Evolutionary conservation across 2,113 vertebrate genomes (phyloP).

Genomic region (Paedocypris sp.): DNA sequence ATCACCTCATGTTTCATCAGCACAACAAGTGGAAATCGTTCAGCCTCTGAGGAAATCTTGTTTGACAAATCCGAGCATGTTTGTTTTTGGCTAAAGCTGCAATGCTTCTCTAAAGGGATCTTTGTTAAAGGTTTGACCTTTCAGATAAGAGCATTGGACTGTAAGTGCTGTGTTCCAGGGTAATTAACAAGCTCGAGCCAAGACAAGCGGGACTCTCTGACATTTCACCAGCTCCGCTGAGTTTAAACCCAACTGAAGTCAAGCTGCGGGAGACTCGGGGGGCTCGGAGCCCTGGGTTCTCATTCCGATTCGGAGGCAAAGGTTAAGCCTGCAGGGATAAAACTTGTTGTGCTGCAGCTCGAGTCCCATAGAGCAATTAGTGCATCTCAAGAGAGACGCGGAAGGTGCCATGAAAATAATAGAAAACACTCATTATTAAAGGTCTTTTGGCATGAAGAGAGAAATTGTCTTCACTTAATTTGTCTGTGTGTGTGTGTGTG

Average conservation of each 20-base stretch:
- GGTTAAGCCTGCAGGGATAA: constrained; percentile 43
- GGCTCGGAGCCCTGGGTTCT: constrained; percentile 14
- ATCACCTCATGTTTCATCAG: too few relatives aligned
- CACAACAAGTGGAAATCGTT: too few relatives aligned
- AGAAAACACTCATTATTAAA: background rate
- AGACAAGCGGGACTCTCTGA: constrained; percentile 33
- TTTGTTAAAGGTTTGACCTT: constrained; percentile 8
- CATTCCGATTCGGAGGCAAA: constrained; percentile 40
- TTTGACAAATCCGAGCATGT: too few relatives aligned
- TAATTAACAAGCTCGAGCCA: constrained; percentile 17
- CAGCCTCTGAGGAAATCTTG: too few relatives aligned
- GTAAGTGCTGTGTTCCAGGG: background rate
- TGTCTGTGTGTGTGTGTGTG: too few relatives aligned
- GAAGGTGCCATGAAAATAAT: constrained; percentile 18
- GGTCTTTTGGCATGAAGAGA: background rate
- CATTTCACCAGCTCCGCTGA: constrained; percentile 32
- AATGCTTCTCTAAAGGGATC: background rate
- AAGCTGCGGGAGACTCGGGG: background rate
- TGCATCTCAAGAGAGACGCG: constrained; percentile 26
- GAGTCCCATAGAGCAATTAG: constrained; percentile 45
- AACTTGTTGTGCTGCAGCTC: constrained; percentile 32
- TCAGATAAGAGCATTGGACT: background rate
- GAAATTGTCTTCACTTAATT: background rate
- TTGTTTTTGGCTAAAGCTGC: background rate
- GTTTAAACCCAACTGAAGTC: background rate